Base-by-base conservation (phyloP, 2,113 vertebrate genomes). In the Platycercus adscitus region DNA sequence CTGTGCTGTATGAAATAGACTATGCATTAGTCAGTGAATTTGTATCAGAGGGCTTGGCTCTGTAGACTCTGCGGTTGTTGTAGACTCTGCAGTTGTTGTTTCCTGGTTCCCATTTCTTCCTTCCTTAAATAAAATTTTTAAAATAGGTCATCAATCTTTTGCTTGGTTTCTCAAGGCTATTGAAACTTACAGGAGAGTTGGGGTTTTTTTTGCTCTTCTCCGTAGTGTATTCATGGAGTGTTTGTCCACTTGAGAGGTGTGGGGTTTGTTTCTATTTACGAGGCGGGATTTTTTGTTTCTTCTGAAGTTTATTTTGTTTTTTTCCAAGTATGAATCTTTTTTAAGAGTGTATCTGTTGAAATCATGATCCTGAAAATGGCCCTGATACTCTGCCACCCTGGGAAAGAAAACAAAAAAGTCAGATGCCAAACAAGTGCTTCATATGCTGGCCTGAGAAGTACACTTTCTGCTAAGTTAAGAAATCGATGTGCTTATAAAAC, bases 41-140 rank as follows among this genome's bases (percentile, higher is more conserved):
- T 68, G 31, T 88, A 61, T 91, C 73, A 8, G 56, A 88, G 69
- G 60, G 47, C 65, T 86, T 83, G 79, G 60, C 65, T 72, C 68
- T 47, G 26, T 86, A 75, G 64, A 64, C 52, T 86, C 86, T 94
- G 83, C 72, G 7, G 52, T 55, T 53, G 52, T 53, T 50, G 33
- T 86, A 75, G 64, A 60, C 49, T 83, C 82, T 94, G 83, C 77
- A 64, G 43, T 53, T 92, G 18, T 86, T 81, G 18, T 72, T 91
- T 86, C 80, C 82, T 82, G 28, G 43, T 86, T 94, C 63, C 31
- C 19, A 26, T 75, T 94, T 91, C 29, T 86, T n/a, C 46, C 44
- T 93, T 86, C 56, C 47, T 60, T 84, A 86, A 95, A 90, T 73
- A 83, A 88, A 83, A 29, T 20, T 37, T 91, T 95, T 44, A 26